Evolutionary conservation across 2,888 invertebrate species (phyloP).

Genomic region (Mimachlamys varia): DNA sequence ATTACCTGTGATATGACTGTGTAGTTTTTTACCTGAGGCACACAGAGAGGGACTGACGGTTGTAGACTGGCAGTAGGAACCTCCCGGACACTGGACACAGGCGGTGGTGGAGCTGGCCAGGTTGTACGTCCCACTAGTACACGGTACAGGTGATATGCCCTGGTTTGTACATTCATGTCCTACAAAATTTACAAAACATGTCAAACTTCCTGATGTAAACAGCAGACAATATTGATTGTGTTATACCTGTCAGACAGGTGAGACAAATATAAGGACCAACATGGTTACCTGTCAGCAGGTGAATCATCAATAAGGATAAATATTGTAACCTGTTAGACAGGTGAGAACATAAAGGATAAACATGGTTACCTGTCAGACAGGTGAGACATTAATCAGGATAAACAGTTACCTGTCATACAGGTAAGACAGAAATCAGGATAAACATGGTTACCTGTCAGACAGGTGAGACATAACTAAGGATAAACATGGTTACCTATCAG

Average conservation of each 20-base stretch:
- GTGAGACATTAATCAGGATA: slow-evolving; percentile 56
- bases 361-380: slow-evolving; percentile 73
- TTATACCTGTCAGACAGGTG: too few relatives aligned
- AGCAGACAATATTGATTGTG: too few relatives aligned
- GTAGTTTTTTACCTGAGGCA: slow-evolving; percentile 58
- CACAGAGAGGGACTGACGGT: slow-evolving; percentile 62
- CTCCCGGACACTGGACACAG: slow-evolving; percentile 70
- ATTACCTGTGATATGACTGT: background rate
- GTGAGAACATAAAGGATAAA: too few relatives aligned
- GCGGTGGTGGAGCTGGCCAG: slow-evolving; percentile 58
- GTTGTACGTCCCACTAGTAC: slow-evolving; percentile 68
- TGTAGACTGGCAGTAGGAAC: slow-evolving; percentile 66
- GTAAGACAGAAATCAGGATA: too few relatives aligned
- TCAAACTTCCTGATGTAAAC: background rate
- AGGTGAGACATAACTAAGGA: too few relatives aligned
- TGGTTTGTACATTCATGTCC: slow-evolving; percentile 67
- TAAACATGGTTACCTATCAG: slow-evolving; percentile 74
- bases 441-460: too few relatives aligned
- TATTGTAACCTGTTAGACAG: too few relatives aligned
- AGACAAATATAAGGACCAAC: too few relatives aligned
- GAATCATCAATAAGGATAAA: too few relatives aligned
- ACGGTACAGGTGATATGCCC: slow-evolving; percentile 59
- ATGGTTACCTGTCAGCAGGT: too few relatives aligned
- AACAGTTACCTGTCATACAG: too few relatives aligned
- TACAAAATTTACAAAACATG: slow-evolving; percentile 44